A percentile compares a stretch with the other conserved stretches of the same genome.
phyloP scores from a whole-genome alignment of 2,888 invertebrate genomes.

The Steinernema scapterisci region DNA sequence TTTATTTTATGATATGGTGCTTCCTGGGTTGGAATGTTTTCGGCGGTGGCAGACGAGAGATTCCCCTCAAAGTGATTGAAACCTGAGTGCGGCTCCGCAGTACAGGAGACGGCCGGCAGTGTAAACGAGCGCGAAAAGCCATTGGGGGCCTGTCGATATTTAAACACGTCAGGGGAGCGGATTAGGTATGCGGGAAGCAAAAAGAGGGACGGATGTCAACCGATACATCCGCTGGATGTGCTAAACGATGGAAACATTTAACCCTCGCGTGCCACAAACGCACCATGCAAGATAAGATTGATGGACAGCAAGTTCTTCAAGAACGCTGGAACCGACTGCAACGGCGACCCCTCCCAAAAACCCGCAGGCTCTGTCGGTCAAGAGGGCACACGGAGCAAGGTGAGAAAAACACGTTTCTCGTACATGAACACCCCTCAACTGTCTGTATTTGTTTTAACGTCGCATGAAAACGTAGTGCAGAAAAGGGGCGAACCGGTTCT shows the following conservation, averaged over 20 bases:
- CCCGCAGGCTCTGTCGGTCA: conserved; percentile 9
- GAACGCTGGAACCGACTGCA: conserved; percentile 1
- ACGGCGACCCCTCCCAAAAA: conserved; percentile 4
- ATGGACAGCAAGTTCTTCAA: neutral
- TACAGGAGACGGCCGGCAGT: neutral
- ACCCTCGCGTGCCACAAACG: conserved; percentile 28
- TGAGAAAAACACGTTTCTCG: conserved; percentile 25
- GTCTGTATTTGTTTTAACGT: conserved; percentile 10
- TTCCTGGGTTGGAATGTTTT: neutral
- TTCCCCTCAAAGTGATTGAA: neutral
- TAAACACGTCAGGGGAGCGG: neutral
- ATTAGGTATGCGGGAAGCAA: conserved; percentile 21
- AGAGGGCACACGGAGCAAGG: conserved; percentile 13
- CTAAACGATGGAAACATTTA: conserved; percentile 23
- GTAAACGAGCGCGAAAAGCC: neutral
- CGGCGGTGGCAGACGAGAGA: neutral
- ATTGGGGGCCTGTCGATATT: conserved; percentile 2
- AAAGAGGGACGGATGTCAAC: neutral
- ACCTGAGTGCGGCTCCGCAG: too few relatives aligned
- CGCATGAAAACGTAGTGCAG: conserved; percentile 1
- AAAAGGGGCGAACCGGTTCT: conserved; percentile 11
- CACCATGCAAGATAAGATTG: conserved; percentile 30
- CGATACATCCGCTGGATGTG: conserved; percentile 20
- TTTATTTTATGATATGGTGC: conserved; percentile 20
- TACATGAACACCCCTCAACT: neutral